These are phyloP conservation scores for Nasonia oneida DNA, from an alignment of 2,888 invertebrate species.

Conservation along the genomic window DNA sequence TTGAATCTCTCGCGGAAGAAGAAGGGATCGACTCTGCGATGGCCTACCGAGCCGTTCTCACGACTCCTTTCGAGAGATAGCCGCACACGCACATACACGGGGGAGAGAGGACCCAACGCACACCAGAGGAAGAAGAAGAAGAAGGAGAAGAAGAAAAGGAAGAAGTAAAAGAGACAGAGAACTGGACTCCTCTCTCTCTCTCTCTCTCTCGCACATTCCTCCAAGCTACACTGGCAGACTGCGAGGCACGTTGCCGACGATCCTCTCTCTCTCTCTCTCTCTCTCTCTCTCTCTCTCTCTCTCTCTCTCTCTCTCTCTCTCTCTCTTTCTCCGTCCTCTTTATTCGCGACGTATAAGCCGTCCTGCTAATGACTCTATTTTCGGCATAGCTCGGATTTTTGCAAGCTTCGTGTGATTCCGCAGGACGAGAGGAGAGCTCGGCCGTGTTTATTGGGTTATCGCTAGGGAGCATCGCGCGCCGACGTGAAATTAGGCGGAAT, in stretches of 20 bases:
- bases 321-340: constrained; percentile 7
- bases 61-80: constrained; percentile 44
- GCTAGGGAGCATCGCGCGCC: background rate
- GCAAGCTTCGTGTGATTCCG: background rate
- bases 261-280: no score
- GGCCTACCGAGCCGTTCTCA: constrained; percentile 53
- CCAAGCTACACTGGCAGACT: constrained; percentile 41
- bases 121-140: background rate
- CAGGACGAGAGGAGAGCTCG: no score
- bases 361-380: constrained; percentile 61
- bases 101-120: background rate
- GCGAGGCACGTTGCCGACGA: constrained; percentile 40
- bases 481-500: constrained; percentile 42
- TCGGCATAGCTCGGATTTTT: constrained; percentile 58
- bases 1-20: constrained; percentile 59
- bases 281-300: no score
- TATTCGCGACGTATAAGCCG: constrained; percentile 6
- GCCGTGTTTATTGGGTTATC: constrained; percentile 1
- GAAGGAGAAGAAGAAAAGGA: background rate
- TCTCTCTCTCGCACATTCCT: constrained; percentile 35
- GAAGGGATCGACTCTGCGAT: constrained; percentile 27
- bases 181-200: constrained; percentile 7
- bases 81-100: background rate
- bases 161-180: constrained; percentile 9
- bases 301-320: no score